phyloP scores from a whole-genome alignment of 1,140 invertebrate genomes.

The Drosophila simulans region DNA sequence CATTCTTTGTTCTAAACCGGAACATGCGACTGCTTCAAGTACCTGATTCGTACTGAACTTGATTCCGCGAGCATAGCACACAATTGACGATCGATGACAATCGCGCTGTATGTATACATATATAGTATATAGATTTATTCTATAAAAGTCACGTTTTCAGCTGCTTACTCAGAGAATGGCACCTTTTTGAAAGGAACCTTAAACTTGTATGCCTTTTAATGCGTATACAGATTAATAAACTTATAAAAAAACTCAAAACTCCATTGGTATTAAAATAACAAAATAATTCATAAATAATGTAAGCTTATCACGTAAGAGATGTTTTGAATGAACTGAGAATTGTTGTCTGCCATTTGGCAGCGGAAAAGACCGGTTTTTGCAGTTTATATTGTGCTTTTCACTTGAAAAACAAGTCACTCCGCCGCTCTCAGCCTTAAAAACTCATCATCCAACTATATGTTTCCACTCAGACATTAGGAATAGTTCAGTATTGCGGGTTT shows the following conservation, averaged over 20 bases:
- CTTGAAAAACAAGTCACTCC: slow-evolving; percentile 5
- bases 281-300: background rate
- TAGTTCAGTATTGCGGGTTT: background rate
- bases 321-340: slow-evolving; percentile 4
- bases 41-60: slow-evolving; percentile 46
- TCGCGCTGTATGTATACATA: background rate
- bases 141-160: background rate
- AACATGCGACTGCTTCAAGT: slow-evolving; percentile 6
- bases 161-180: slow-evolving; percentile 15
- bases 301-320: background rate
- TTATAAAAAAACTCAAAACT: no score
- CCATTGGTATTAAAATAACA: no score
- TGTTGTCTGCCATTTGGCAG: background rate
- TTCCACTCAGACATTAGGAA: background rate
- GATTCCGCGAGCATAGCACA: slow-evolving; percentile 3
- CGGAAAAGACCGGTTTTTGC: slow-evolving; percentile 19
- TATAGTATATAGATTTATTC: background rate
- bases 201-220: background rate
- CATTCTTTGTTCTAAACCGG: slow-evolving; percentile 21
- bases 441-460: background rate
- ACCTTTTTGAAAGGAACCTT: background rate
- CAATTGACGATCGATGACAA: background rate
- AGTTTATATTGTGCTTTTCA: background rate
- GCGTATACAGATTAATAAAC: no score
- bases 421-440: slow-evolving; percentile 4